These are phyloP conservation scores for Lepeophtheirus nordmannii DNA, from an alignment of 2,888 invertebrate genomes.

Conservation along the genomic window DNA sequence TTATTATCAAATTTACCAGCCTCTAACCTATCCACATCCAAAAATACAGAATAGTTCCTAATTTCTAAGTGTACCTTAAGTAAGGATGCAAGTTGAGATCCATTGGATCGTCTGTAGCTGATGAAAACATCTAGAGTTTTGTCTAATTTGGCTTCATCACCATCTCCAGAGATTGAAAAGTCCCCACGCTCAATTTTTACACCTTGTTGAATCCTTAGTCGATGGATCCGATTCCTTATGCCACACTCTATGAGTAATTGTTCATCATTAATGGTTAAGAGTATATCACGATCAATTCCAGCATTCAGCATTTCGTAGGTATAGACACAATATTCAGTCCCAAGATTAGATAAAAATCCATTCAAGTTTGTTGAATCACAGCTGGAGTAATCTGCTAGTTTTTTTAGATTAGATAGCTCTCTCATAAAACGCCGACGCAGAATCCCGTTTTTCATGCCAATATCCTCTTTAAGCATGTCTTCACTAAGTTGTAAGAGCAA, in stretches of 20 bases:
- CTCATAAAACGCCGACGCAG: slow-evolving; percentile 77
- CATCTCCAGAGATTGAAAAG: slow-evolving; percentile 16
- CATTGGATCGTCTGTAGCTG: slow-evolving; percentile 89
- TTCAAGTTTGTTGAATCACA: slow-evolving; percentile 80
- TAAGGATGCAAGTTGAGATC: slow-evolving; percentile 74
- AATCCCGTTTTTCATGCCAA: slow-evolving; percentile 82
- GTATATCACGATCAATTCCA: slow-evolving; percentile 76
- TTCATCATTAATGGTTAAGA: slow-evolving; percentile 51
- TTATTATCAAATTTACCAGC: slow-evolving; percentile 99
- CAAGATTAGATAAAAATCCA: slow-evolving; percentile 63
- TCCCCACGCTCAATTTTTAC: slow-evolving; percentile 24
- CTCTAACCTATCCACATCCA: slow-evolving; percentile 90
- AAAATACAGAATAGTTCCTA: slow-evolving; percentile 87
- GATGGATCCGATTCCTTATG: slow-evolving; percentile 84
- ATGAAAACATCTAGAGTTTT: slow-evolving; percentile 93
- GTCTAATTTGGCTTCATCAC: slow-evolving; percentile 36
- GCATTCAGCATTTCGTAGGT: slow-evolving; percentile 91
- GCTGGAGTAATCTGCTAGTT: slow-evolving; percentile 90
- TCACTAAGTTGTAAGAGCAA: slow-evolving; percentile 77
- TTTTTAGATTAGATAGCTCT: slow-evolving; percentile 78
- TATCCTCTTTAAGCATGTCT: slow-evolving; percentile 77
- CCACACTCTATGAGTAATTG: slow-evolving; percentile 77
- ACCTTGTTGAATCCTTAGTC: slow-evolving; percentile 38
- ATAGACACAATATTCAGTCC: slow-evolving; percentile 81
- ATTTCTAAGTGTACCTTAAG: slow-evolving; percentile 70